phyloP scores from a whole-genome alignment of 30 jellyfish, hydroid and myxozoan species.

The Phacellophora camtschatica region DNA sequence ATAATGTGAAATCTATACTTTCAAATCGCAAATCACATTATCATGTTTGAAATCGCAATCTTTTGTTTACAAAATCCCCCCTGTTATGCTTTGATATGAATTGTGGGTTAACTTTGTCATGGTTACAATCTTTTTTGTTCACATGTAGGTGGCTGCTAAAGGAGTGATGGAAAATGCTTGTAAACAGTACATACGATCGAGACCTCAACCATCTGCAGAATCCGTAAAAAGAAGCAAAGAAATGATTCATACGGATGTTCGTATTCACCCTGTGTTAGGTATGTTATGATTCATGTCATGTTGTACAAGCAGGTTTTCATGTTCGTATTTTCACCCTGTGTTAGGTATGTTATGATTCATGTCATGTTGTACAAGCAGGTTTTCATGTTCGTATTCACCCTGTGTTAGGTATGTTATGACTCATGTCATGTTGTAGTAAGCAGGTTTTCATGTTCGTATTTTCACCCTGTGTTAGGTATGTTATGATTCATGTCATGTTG shows the following conservation, averaged over 20 bases:
- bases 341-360: conserved; percentile 43
- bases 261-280: conserved; percentile 74
- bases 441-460: conserved; percentile 2
- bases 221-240: conserved; percentile 88
- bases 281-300: not conserved
- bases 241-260: conserved; percentile 28
- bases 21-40: no score
- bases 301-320: no score
- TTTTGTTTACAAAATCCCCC: no score
- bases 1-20: no score
- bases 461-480: conserved; percentile 82
- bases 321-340: conserved; percentile 63
- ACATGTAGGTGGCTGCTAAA: conserved; percentile 49
- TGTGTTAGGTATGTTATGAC: conserved; percentile 39
- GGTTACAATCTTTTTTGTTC: not conserved
- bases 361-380: no score
- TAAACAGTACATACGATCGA: conserved; percentile 81
- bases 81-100: no score
- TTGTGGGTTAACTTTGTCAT: no score
- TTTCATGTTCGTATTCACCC: conserved; percentile 73
- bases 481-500: no score
- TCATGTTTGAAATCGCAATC: no score
- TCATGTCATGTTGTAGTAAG: no score
- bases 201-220: conserved; percentile 84
- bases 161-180: conserved; percentile 83